Evolutionary conservation across 2,797 vertebrate genomes (phyloP), one percentile per base, ranked within the genome.

Genomic region (Labeo calbasu): DNA sequence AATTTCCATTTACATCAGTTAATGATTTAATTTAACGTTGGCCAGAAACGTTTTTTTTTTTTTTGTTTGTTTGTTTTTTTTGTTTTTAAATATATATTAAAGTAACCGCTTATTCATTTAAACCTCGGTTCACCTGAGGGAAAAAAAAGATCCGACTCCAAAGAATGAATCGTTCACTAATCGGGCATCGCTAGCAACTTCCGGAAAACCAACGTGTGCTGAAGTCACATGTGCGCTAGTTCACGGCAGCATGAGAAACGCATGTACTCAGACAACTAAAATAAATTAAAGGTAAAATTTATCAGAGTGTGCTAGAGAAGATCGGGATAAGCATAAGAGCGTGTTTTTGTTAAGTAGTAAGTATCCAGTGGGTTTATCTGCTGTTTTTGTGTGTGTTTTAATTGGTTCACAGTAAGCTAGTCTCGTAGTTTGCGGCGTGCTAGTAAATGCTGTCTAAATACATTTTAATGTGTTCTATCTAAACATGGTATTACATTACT

Each of bases 171-270:
- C 1, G 61, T 55, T 53, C 48, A 69, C 6, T 7, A 69, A 36
- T 55, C 61, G 40, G 40, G 32, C 75, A 17, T 77, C 40, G 63
- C 1, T 9, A n/a, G 68, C 82, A 40, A 68, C 66, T 88, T 88
- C 88, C 89, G 81, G 81, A n/a, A 77, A 70, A 13, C 51, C 84
- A 84, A 81, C 87, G 89, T 85, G 89, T 84, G 87, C 17, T n/a
- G 19, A 28, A 79, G 17, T 68, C 83, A 83, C 87, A 88, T 87
- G 88, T 89, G 90, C 77, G 81, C 82, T 70, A 50, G 25, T 28
- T 71, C 28, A 21, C 14, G 1, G n/a, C 40, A 14, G 28, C 21
- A 19, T 0, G 66, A 66, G 55, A 36, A n/a, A 2, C 75, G 10
- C 19, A 55, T 83, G 43, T 53, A 32, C 10, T 19, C 23, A 2